Conservation (phyloP, 1,140 invertebrate species). For the Pectinophora gossypiella region DNA sequence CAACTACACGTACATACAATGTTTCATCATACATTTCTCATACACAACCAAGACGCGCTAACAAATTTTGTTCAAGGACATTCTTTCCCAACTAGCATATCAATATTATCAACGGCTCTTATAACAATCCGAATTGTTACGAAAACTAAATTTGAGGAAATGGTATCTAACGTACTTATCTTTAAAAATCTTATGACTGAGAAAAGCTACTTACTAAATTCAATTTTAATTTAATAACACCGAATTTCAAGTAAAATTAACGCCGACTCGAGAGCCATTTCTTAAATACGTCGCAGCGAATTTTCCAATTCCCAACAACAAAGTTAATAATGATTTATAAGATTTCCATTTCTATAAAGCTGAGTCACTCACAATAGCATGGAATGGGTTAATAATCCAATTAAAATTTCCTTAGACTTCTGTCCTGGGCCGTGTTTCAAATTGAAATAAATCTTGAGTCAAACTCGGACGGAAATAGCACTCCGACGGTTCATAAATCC, state of each 20-base stretch:
- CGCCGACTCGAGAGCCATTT: neutral
- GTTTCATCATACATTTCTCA: too few species aligned
- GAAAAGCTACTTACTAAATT: too few species aligned
- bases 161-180: too few species aligned
- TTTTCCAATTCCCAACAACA: slow-evolving; percentile 22
- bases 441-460: slow-evolving; percentile 69
- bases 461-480: slow-evolving; percentile 71
- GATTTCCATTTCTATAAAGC: slow-evolving; percentile 31
- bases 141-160: too few species aligned
- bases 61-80: too few species aligned
- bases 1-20: too few species aligned
- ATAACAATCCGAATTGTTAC: too few species aligned
- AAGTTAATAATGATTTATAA: slow-evolving; percentile 33
- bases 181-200: too few species aligned
- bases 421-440: slow-evolving; percentile 66
- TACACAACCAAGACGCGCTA: too few species aligned
- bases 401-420: slow-evolving; percentile 68
- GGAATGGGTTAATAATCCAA: slow-evolving; percentile 60
- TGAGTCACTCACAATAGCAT: slow-evolving; percentile 28
- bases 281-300: slow-evolving; percentile 3
- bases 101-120: too few species aligned
- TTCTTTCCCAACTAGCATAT: too few species aligned
- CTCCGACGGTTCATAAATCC: slow-evolving; percentile 67
- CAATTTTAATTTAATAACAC: too few species aligned
- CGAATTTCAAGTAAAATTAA: neutral